These are phyloP conservation scores for Anarhynchus alexandrinus DNA, from an alignment of 2,113 vertebrate genomes.

Conservation along the genomic window DNA sequence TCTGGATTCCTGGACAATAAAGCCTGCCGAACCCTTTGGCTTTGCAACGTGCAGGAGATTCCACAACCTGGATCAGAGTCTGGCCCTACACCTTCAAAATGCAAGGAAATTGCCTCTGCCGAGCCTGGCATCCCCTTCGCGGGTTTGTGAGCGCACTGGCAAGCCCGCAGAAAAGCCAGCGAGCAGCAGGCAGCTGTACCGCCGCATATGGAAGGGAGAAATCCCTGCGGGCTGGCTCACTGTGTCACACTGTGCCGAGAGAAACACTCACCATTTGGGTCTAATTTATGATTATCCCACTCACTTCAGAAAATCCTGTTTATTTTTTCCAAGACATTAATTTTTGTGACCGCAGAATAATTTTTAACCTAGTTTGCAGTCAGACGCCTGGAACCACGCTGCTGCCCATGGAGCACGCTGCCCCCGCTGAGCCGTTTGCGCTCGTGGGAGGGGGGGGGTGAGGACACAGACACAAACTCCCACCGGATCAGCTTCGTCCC, in stretches of 20 bases:
- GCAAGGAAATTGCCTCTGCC: not conserved
- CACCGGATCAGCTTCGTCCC: not conserved
- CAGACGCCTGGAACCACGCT: not conserved
- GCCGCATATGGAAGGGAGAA: not conserved
- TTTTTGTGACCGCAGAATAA: not conserved
- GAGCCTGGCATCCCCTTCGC: not conserved
- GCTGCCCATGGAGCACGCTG: rapidly evolving
- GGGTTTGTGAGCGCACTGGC: not conserved
- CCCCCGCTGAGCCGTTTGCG: not conserved
- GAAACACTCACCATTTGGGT: not conserved
- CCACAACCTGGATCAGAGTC: not conserved
- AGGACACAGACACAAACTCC: not conserved
- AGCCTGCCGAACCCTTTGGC: not conserved
- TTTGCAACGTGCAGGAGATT: not conserved
- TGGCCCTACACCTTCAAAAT: not conserved
- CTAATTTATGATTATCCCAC: not conserved
- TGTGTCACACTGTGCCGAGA: not conserved
- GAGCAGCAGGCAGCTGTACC: not conserved
- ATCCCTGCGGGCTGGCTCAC: not conserved
- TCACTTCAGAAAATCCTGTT: slow-evolving; percentile 5
- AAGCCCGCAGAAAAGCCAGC: not conserved
- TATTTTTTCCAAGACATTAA: not conserved
- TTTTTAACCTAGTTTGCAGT: not conserved
- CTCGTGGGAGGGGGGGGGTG: rapidly evolving
- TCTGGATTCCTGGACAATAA: not conserved